Evolutionary conservation across 2,797 vertebrate genomes (phyloP), one percentile per base, ranked within the genome.

Genomic region (Danio tinwini): DNA sequence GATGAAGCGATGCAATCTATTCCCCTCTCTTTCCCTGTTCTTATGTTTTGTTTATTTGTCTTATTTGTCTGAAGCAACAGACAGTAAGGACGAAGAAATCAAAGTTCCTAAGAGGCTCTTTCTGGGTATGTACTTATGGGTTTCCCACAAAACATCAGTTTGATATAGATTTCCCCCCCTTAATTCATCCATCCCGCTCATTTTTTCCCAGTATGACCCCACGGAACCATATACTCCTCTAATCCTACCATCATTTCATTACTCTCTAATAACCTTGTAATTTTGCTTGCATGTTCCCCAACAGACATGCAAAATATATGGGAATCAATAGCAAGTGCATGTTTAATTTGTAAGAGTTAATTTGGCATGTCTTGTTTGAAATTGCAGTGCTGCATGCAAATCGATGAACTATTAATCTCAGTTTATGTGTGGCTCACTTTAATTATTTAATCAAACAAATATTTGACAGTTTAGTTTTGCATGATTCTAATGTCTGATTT

Each of bases 21-120:
- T 39, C 40, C 21, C 17, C 72, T 69, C 55, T 68, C 39, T 74
- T 45, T 68, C 9, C 61, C 49, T 83, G 62, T 78, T 71, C 75
- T 83, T 64, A 50, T 76, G 56, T 73, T 76, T 72, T 14, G 42
- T 72, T 87, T 85, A 92, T 79, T 92, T 90, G 88, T 91, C 80
- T 82, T 83, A 85, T 88, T 82, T 75, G 88, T 90, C 90, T 91
- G 88, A 95, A 95, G 96, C 95, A 61, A 93, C 96, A 96, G 97
- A 97, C 94, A 94, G 91, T 97, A 97, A 98, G 93, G 97, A 98
- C 80, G 97, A 97, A 93, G 97, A 97, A 90, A 84, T 96, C 95
- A 96, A 94, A 95, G 90, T 91, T 88, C 94, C 95, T 90, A 96
- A 94, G 95, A 95, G 94, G 92, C 92, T 95, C 86, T 97, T 94